These are phyloP conservation scores for Cavia aperea DNA, from an alignment of 2,113 vertebrate species.

Conservation along the genomic window DNA sequence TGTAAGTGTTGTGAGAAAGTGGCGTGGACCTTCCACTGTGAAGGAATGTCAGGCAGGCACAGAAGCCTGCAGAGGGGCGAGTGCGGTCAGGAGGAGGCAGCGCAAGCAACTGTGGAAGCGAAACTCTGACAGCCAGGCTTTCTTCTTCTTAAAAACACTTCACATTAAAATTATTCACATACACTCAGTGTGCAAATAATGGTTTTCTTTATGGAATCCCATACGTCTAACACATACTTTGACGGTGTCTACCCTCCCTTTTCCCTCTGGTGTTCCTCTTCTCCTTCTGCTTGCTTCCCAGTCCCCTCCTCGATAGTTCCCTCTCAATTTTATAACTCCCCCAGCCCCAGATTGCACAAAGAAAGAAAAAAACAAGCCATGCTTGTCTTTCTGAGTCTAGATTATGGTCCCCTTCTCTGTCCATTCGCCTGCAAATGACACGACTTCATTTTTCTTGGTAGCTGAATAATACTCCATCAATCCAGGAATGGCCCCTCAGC, in stretches of 20 bases:
- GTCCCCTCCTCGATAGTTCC: background rate
- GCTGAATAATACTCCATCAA: background rate
- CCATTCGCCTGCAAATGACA: background rate
- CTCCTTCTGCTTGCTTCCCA: background rate
- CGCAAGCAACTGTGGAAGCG: background rate
- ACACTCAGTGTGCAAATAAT: background rate
- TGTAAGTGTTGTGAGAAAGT: background rate
- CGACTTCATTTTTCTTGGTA: background rate
- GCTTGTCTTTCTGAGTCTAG: background rate
- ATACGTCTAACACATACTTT: background rate
- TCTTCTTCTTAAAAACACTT: background rate
- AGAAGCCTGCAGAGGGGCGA: background rate
- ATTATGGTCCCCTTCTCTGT: background rate
- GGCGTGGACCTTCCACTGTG: background rate
- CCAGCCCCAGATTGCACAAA: background rate
- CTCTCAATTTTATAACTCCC: background rate
- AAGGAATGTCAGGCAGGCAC: background rate
- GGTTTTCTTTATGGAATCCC: background rate
- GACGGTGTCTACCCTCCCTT: background rate
- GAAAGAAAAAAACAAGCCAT: background rate
- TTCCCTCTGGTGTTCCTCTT: background rate
- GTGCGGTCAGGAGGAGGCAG: fast-evolving
- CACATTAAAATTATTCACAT: background rate
- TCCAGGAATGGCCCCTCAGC: background rate
- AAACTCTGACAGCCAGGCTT: background rate